Base-by-base conservation (phyloP, 2,113 vertebrate species). In the Epinephelus moara region DNA sequence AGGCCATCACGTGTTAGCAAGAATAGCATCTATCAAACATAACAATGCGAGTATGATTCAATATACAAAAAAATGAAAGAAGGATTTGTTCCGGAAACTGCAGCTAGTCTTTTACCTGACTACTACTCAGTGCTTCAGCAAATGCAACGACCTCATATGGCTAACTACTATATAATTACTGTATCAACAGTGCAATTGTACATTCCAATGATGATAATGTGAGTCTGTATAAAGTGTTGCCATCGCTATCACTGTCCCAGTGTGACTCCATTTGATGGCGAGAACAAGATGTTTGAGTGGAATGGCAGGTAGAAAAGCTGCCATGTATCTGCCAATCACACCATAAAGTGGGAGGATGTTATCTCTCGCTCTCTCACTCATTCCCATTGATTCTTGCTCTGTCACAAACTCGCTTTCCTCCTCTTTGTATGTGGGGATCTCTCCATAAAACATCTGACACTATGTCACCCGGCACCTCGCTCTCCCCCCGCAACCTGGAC, bases 261-360 rank as follows among this genome's bases (percentile, higher is more conserved):
- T 37, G 68, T 47, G 84, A 76, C 80, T 64, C 63, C 40, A 33
- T 80, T 61, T 75, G 80, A 90, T 77, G 62, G 75, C 37, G n/a
- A 63, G 64, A 80, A 71, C 88, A 52, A 74, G 81, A 57, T 55
- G 62, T 61, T 27, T 52, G 85, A 86, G 85, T 50, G 53, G 72
- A 85, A 82, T 52, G 75, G 86, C 67, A 85, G 74, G 81, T 84
- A 53, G 75, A 77, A 64, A 77, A 85, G 83, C 89, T 72, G 82
- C 70, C 88, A 64, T 90, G 89, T 90, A 86, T 91, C 90, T 92
- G 81, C 84, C 93, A 90, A 83, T 93, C 91, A 93, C 57, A 42
- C 25, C 67, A 72, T 86, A 80, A 88, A 87, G 82, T 83, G 59
- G 60, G 79, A 52, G 76, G 81, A 77, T 71, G 75, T 85, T 85